Percentiles rank a stretch among this genome's conserved stretches.
Evolutionary conservation across 2,888 invertebrate genomes (phyloP).

Genomic region (Hemaris fuciformis): DNA sequence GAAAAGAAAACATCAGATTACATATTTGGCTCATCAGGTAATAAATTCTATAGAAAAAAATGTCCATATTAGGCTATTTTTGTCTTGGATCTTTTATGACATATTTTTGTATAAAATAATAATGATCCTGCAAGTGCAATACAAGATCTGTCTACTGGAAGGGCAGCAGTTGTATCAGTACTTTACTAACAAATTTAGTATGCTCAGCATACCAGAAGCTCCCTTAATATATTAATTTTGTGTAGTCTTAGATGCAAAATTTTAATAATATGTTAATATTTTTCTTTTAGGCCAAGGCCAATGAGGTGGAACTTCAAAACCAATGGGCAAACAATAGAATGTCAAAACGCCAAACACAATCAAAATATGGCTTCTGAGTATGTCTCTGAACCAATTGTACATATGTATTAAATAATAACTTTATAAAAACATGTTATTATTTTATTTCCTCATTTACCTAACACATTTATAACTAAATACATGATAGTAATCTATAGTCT

Average conservation of each 20-base stretch:
- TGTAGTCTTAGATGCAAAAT: too few species aligned
- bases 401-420: background rate
- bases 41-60: too few species aligned
- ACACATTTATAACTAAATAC: background rate
- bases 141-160: too few species aligned
- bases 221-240: too few species aligned
- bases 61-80: too few species aligned
- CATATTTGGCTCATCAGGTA: conserved; percentile 93
- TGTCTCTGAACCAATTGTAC: background rate
- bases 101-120: too few species aligned
- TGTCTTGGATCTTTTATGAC: too few species aligned
- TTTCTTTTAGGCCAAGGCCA: conserved; percentile 92
- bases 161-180: too few species aligned
- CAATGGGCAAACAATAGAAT: conserved; percentile 95
- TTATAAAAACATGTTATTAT: background rate
- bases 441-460: background rate
- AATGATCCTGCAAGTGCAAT: too few species aligned
- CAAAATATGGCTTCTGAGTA: conserved; percentile 95
- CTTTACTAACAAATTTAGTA: too few species aligned
- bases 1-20: conserved; percentile 96
- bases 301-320: conserved; percentile 95
- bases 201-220: too few species aligned
- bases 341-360: conserved; percentile 93
- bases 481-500: conserved; percentile 84
- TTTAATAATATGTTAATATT: conserved; percentile 11